Conservation (phyloP, 2,113 vertebrate species). For the Grus americana region DNA sequence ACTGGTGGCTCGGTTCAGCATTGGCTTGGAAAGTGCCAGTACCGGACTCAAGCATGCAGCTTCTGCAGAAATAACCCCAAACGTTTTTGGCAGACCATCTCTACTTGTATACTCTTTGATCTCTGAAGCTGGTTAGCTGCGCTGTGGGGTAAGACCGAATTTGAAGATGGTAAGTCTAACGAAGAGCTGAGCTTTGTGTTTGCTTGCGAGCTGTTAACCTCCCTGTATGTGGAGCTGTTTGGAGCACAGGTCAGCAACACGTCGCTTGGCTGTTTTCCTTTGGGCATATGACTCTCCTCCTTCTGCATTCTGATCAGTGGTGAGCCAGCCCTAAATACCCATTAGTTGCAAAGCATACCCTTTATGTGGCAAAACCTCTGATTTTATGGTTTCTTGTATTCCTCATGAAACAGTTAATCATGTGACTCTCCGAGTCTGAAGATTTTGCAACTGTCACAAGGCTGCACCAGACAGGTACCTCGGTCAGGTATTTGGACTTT, state of each 20-base stretch:
- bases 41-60: background rate
- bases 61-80: background rate
- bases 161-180: background rate
- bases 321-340: background rate
- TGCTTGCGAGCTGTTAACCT: background rate
- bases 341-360: background rate
- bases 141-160: background rate
- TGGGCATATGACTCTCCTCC: background rate
- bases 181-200: background rate
- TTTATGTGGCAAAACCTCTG: background rate
- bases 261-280: background rate
- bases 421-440: background rate
- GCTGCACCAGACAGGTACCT: slow-evolving; percentile 65
- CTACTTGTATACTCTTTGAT: background rate
- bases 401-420: slow-evolving; percentile 41
- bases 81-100: background rate
- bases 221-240: fast-evolving
- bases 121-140: background rate
- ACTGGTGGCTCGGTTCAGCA: background rate
- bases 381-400: background rate
- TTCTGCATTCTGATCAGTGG: background rate
- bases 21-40: background rate
- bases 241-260: fast-evolving
- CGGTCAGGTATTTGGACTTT: slow-evolving; percentile 72
- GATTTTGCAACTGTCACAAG: slow-evolving; percentile 65